Evolutionary conservation across 2,797 vertebrate species (phyloP), one percentile per base, ranked within the genome.

Genomic region (Micrastur ruficollis): DNA sequence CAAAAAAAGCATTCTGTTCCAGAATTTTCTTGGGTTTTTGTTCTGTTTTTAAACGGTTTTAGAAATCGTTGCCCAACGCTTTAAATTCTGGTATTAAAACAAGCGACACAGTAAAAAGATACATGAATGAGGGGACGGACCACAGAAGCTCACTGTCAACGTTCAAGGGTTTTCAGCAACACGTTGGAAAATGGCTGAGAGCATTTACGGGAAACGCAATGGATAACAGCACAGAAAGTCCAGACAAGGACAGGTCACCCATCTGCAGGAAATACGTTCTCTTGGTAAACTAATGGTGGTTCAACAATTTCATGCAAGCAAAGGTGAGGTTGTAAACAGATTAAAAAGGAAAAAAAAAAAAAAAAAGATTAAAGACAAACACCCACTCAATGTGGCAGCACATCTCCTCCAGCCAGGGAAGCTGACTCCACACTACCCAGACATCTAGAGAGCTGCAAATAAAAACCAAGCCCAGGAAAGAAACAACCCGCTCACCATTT

Each of bases 1-100:
- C 94, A 96, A 75, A 80, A 79, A 95, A 95, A 83, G 38, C 90
- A 86, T 89, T 93, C 89, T 90, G 93, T 72, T 91, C 85, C 90
- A 89, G 90, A 92, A 75, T 89, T 88, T 90, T 95, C 84, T 79
- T 21, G 31, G 25, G 73, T 10, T 70, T 95, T 80, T 89, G 23
- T 89, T 91, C 80, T 65, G 88, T 25, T 86, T 92, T 79, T 61
- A 68, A 93, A 83, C 82, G 66, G 58, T 70, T 86, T 46, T 31
- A 72, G 76, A 61, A 84, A 89, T 42, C 4, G 0, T 89, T 81
- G 76, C 82, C 76, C 94, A 90, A 86, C 46, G 34, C 7, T 93
- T 88, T 55, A 31, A 92, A 90, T 90, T 88, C 53, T 81, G 53
- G 32, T 84, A 79, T 71, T 72, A 50, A 90, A 95, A 73, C 47